phyloP scores from a whole-genome alignment of 64 coral and sea anemone species.

The Porites lutea region DNA sequence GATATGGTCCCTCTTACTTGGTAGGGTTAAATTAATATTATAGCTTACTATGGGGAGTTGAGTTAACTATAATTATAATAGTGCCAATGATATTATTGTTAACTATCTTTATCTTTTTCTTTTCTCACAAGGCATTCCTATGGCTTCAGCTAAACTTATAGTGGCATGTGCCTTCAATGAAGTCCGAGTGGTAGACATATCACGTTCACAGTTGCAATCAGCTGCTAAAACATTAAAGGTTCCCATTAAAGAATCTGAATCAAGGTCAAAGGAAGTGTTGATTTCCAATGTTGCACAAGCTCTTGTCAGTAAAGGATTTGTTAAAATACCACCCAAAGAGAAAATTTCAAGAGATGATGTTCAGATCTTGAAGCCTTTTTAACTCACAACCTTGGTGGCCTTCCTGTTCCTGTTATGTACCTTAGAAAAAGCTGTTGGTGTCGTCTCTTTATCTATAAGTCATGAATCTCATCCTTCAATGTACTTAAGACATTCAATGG shows the following conservation, averaged over 20 bases:
- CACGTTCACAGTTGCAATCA: background rate
- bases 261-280: background rate
- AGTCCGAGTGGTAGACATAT: background rate
- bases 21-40: too few relatives aligned
- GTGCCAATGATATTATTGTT: too few relatives aligned
- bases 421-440: too few relatives aligned
- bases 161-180: slow-evolving; percentile 12
- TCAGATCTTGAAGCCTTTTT: background rate
- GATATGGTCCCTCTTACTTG: too few relatives aligned
- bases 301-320: background rate
- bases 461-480: too few relatives aligned
- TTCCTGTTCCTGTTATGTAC: too few relatives aligned
- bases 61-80: too few relatives aligned
- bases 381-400: background rate
- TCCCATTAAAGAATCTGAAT: background rate
- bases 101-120: too few relatives aligned
- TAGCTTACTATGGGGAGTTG: too few relatives aligned
- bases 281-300: background rate
- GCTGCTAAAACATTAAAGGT: slow-evolving; percentile 1
- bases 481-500: too few relatives aligned
- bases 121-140: too few relatives aligned
- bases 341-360: background rate
- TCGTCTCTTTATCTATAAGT: too few relatives aligned
- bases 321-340: background rate
- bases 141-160: background rate